A percentile compares a stretch with the other conserved stretches of the same genome.
phyloP scores from a whole-genome alignment of 2,888 invertebrate species.

The Sepiola atlantica region DNA sequence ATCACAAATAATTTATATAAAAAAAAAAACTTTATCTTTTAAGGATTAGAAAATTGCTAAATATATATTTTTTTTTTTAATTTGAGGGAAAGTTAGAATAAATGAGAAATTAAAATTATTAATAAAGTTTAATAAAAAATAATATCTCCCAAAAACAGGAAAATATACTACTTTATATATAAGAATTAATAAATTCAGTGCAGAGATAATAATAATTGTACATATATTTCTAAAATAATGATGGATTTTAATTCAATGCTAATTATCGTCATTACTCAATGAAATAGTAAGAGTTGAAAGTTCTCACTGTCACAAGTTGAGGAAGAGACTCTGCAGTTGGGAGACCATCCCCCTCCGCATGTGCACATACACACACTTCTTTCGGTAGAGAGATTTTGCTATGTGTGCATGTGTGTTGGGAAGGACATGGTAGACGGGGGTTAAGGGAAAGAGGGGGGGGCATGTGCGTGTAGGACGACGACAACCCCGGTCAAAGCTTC shows the following conservation, averaged over 20 bases:
- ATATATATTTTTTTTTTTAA: not conserved
- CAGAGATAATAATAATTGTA: slow-evolving; percentile 13
- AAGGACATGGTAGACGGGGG: slow-evolving; percentile 19
- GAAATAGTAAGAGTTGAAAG: slow-evolving; percentile 2
- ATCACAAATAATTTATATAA: no score
- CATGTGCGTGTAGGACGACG: slow-evolving; percentile 32
- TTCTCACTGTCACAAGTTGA: slow-evolving; percentile 20
- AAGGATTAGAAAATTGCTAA: not conserved
- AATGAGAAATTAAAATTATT: not conserved
- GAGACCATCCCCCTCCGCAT: not conserved
- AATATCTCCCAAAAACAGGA: not conserved
- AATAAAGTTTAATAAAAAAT: not conserved
- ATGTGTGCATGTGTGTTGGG: slow-evolving; percentile 32
- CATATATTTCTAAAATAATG: slow-evolving; percentile 23
- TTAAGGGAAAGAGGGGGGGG: not conserved
- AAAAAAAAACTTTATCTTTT: not conserved
- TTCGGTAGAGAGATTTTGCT: slow-evolving; percentile 11
- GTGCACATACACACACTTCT: not conserved
- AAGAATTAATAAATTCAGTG: not conserved
- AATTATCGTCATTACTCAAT: not conserved
- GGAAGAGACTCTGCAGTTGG: slow-evolving; percentile 19
- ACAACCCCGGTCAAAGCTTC: slow-evolving; percentile 32
- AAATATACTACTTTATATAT: not conserved
- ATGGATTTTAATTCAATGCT: not conserved
- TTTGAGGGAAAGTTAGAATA: not conserved